These are phyloP conservation scores for Rhinichthys klamathensis DNA, from an alignment of 2,113 vertebrate species.

Conservation along the genomic window DNA sequence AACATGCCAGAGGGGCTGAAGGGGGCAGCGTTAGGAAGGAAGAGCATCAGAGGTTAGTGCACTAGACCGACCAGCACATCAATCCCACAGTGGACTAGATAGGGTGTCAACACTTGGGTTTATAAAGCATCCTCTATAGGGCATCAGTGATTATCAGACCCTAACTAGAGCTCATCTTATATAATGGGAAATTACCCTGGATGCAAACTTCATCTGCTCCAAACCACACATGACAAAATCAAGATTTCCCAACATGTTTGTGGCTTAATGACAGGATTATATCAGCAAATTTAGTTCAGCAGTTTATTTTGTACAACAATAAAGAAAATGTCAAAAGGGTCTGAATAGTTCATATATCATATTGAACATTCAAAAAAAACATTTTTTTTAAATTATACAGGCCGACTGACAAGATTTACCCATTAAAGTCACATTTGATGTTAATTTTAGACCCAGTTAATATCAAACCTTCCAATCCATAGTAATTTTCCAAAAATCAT, in stretches of 20 bases:
- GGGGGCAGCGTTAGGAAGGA: conserved; percentile 89
- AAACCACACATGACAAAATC: neutral
- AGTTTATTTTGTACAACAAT: neutral
- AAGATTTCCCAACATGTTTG: neutral
- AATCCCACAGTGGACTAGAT: conserved; percentile 1
- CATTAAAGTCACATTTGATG: neutral
- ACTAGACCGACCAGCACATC: conserved; percentile 51
- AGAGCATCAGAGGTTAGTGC: conserved; percentile 97
- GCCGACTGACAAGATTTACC: neutral
- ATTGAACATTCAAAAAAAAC: neutral
- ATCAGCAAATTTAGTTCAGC: neutral
- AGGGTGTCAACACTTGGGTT: neutral
- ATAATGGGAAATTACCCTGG: neutral
- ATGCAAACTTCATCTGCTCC: neutral
- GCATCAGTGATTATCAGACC: neutral
- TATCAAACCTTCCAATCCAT: neutral
- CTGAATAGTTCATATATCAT: too few relatives aligned
- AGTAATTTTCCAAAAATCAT: neutral
- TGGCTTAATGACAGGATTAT: too few relatives aligned
- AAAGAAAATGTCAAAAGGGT: neutral
- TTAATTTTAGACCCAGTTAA: neutral
- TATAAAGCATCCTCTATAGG: neutral
- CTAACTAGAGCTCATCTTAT: neutral
- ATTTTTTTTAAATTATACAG: neutral
- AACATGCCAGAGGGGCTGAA: conserved; percentile 99